Base-by-base conservation (phyloP, 2,797 vertebrate species). In the Sciurus carolinensis region DNA sequence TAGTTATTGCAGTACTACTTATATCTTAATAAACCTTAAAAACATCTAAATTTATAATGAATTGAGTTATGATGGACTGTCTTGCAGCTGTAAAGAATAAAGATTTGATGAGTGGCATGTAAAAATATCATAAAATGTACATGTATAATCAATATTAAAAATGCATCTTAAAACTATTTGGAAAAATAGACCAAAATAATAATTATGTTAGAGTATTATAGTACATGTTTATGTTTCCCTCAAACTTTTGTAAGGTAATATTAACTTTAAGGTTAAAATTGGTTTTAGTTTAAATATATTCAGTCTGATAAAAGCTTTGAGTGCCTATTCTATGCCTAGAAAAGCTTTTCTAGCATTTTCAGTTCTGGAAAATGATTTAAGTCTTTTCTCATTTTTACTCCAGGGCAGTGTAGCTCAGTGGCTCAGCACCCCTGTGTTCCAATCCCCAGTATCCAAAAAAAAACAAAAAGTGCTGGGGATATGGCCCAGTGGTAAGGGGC, bases 211-310 rank as follows among this genome's bases (percentile, higher is more conserved):
- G n/a, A 4, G 2, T 75, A 66, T 83, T 89, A 83, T 50, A 69
- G 44, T 9, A 57, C 57, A 22, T 72, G 1, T 33, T 71, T 93
- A 50, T 85, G 3, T 96, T 94, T 94, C 26, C 44, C 50, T 28
- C 66, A 87, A 84, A n/a, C 30, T 95, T 93, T 75, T 90, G 5
- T 81, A 93, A 95, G 33, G 4, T 59, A 95, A 44, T 87, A 26
- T 17, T 93, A 84, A 33, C 81, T 95, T 92, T 57, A 87, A 77
- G 18, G 79, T 93, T 93, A 94, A 95, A 95, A 72, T 94, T 73
- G 64, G 17, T 93, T 95, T 95, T 87, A 81, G 17, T 93, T 71
- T 82, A 79, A 95, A 84, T 85, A n/a, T 79, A 87, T 76, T 72
- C 59, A 75, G 33, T 71, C 36, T 67, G 39, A 62, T 80, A 91